These are phyloP conservation scores for Gallinago jamesoni DNA, from an alignment of 2,113 vertebrate species.

Conservation along the genomic window DNA sequence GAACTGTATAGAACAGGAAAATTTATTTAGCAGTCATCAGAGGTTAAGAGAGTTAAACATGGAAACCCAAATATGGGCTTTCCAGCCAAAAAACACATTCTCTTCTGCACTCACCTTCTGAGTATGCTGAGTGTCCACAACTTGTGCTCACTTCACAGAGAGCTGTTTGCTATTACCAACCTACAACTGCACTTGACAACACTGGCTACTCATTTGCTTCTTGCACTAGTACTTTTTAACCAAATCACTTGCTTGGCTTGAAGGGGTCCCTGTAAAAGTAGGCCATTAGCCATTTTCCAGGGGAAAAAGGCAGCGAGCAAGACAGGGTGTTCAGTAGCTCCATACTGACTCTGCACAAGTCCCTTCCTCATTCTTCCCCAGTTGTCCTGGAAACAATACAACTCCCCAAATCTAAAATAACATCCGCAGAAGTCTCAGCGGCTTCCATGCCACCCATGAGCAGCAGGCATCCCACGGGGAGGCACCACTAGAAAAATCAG, in stretches of 20 bases:
- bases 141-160: not conserved
- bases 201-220: not conserved
- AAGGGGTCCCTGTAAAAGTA: not conserved
- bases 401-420: not conserved
- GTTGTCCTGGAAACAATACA: constrained; percentile 3
- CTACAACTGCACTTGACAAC: not conserved
- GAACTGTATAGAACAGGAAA: not conserved
- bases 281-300: not conserved
- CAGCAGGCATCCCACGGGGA: rapidly evolving
- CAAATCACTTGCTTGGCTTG: not conserved
- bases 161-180: not conserved
- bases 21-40: not conserved
- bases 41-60: not conserved
- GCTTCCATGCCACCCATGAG: not conserved
- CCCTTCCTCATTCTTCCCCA: not conserved
- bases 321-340: not conserved
- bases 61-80: not conserved
- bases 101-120: not conserved
- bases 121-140: not conserved
- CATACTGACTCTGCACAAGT: not conserved
- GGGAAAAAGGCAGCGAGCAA: not conserved
- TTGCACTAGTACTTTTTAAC: not conserved
- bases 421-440: not conserved
- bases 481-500: not conserved
- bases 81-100: not conserved